Percentiles rank a stretch among this genome's conserved stretches.
Conservation (phyloP, 2,888 invertebrate species). For the Atherix ibis region DNA sequence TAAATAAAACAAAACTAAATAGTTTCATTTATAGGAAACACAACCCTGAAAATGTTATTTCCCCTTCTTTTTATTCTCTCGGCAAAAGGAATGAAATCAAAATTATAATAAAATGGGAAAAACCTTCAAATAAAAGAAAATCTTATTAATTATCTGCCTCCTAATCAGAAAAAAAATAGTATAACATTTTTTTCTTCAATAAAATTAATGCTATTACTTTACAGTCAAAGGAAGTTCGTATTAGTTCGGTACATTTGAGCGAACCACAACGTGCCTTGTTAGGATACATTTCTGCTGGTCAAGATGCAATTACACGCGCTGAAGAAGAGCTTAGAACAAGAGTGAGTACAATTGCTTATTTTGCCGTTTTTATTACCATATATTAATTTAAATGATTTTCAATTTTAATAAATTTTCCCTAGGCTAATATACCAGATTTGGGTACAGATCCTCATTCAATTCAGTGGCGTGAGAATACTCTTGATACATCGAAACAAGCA, state of each 20-base stretch:
- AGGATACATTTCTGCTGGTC: conserved; percentile 78
- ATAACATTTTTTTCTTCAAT: no score
- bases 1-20: no score
- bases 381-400: not conserved
- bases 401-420: conserved; percentile 12
- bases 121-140: not conserved
- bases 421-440: conserved; percentile 48
- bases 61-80: no score
- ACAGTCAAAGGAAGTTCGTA: conserved; percentile 39
- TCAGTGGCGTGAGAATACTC: conserved; percentile 86
- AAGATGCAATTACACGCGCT: conserved; percentile 74
- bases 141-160: no score
- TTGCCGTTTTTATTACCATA: not conserved
- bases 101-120: no score
- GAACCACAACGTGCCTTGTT: conserved; percentile 88
- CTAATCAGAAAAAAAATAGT: not conserved
- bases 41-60: no score
- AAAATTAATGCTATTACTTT: conserved; percentile 7
- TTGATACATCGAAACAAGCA: conserved; percentile 91
- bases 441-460: conserved; percentile 73
- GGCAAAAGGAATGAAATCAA: no score
- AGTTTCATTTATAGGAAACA: no score
- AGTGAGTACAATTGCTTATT: conserved; percentile 16
- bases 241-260: conserved; percentile 63
- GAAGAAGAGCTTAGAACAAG: conserved; percentile 54